These are phyloP conservation scores for Falco cherrug DNA, from an alignment of 2,797 vertebrate genomes.

Conservation along the genomic window DNA sequence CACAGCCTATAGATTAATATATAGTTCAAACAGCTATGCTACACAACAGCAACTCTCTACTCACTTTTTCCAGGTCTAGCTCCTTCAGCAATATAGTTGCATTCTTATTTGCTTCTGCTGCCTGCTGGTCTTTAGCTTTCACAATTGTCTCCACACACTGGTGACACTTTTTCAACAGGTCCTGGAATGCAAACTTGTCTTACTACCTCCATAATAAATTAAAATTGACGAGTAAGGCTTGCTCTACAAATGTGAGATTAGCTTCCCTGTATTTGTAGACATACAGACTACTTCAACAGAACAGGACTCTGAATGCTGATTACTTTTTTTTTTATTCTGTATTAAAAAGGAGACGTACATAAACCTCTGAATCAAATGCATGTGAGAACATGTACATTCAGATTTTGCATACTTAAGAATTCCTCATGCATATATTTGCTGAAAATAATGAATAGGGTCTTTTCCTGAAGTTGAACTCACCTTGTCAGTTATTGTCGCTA, in stretches of 20 bases:
- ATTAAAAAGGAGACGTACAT: neutral
- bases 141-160: slow-evolving; percentile 99
- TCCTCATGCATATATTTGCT: neutral
- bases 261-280: neutral
- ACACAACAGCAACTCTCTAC: neutral
- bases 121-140: slow-evolving; percentile 99
- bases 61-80: slow-evolving; percentile 96
- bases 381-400: fast-evolving
- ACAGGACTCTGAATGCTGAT: neutral
- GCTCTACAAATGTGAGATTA: neutral
- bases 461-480: slow-evolving; percentile 70
- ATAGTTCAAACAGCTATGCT: neutral
- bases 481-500: slow-evolving; percentile 98
- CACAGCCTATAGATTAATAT: neutral
- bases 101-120: slow-evolving; percentile 98
- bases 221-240: neutral
- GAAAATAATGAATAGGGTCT: neutral
- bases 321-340: neutral
- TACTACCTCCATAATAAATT: neutral
- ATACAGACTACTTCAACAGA: neutral
- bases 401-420: neutral
- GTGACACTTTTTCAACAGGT: slow-evolving; percentile 97
- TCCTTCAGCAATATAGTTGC: slow-evolving; percentile 98
- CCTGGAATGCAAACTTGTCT: slow-evolving; percentile 77
- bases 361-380: fast-evolving